Percentiles rank a stretch among this genome's conserved stretches.
Conservation (phyloP, 2,888 invertebrate genomes). For the Herminia tarsipennalis region DNA sequence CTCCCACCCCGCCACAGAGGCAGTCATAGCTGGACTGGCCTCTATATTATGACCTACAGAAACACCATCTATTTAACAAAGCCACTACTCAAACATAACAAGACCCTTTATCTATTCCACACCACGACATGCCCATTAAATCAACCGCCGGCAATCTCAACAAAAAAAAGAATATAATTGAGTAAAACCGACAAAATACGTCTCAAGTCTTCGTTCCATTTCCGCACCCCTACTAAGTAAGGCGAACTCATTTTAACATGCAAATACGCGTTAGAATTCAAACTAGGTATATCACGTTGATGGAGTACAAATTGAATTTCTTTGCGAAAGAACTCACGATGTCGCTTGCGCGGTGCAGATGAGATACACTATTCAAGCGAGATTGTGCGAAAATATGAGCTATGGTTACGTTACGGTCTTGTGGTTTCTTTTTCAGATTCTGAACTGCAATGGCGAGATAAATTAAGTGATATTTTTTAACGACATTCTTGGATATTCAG, state of each 20-base stretch:
- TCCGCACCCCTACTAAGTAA: slow-evolving; percentile 24
- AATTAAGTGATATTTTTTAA: too few relatives aligned
- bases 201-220: slow-evolving; percentile 29
- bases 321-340: slow-evolving; percentile 37
- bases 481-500: too few relatives aligned
- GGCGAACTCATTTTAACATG: slow-evolving; percentile 61
- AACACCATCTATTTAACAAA: too few relatives aligned
- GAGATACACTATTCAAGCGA: slow-evolving; percentile 16
- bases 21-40: too few relatives aligned
- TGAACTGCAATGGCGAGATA: too few relatives aligned
- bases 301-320: slow-evolving; percentile 64
- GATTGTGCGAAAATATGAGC: neutral
- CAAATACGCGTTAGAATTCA: slow-evolving; percentile 56
- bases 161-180: slow-evolving; percentile 3
- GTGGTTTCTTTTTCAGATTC: too few relatives aligned
- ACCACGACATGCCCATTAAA: too few relatives aligned
- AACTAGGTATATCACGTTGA: slow-evolving; percentile 50
- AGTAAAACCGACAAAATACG: slow-evolving; percentile 7
- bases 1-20: too few relatives aligned
- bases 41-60: too few relatives aligned
- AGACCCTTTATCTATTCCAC: too few relatives aligned
- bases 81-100: too few relatives aligned
- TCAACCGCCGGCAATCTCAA: neutral
- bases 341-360: slow-evolving; percentile 4
- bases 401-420: too few relatives aligned